Base-by-base conservation (phyloP, 2,113 vertebrate species). In the Carlito syrichta region DNA sequence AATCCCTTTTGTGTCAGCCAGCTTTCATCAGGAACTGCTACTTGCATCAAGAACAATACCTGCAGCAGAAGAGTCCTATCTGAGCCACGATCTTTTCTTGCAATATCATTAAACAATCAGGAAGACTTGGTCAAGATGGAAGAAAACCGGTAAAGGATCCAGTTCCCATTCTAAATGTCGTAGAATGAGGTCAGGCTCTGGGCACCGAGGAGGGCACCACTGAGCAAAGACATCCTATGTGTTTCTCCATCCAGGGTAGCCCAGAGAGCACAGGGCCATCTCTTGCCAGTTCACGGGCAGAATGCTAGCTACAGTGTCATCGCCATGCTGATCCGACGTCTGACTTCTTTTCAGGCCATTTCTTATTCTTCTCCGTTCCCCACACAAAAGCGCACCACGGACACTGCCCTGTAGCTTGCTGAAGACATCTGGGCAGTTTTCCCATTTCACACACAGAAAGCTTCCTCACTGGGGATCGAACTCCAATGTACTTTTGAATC, bases 221-320 rank as follows among this genome's bases (percentile, higher is more conserved):
- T 4, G 22, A 30, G 8, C 52, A 25, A 30, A 5, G 25, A 0
- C 1, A 0, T 9, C 54, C 85, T 16, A 9, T 3, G 0, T 6
- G 17, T 3, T 8, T 43, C 9, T 38, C 58, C 4, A 1, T 32
- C 9, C 2, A 4, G 0, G 58, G 20, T 4, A 35, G 52, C n/a
- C 83, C 25, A n/a, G 11, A 30, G 32, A 45, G 25, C 66, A 22
- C 19, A 4, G 50, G 1, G 76, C 40, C 74, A 5, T 4, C 68
- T 50, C 69, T 0, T 50, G 38, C 73, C n/a, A 6, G 8, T 17
- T 50, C 3, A 71, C 38, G 35, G 20, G 5, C 63, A 58, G 1
- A 54, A 69, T 5, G 7, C 77, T 81, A 83, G n/a, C 16, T 14
- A n/a, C 20, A 14, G 20, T 0, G 10, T 7, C 56, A 43, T 30